Percentiles rank a stretch among this genome's conserved stretches.
Evolutionary conservation across 2,797 vertebrate species (phyloP).

Genomic region (Toxotes lorentzi): DNA sequence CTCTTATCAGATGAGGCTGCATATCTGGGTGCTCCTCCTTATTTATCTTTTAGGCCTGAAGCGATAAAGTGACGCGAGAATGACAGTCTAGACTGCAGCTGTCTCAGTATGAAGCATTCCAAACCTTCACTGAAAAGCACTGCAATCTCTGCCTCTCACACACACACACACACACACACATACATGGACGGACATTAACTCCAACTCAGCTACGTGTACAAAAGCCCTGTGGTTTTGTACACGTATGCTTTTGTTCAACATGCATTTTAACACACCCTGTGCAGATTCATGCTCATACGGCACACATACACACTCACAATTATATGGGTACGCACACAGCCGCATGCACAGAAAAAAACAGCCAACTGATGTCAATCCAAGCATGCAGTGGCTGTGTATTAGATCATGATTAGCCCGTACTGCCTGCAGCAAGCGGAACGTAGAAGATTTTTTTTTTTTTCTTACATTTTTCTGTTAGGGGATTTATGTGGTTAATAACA

Average conservation of each 20-base stretch:
- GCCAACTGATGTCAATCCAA: slow-evolving; percentile 66
- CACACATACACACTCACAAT: slow-evolving; percentile 29
- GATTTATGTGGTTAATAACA: slow-evolving; percentile 56
- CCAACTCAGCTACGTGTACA: slow-evolving; percentile 11
- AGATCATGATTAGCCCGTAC: slow-evolving; percentile 66
- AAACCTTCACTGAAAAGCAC: slow-evolving; percentile 61
- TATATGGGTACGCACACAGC: slow-evolving; percentile 31
- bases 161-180: slow-evolving; percentile 24
- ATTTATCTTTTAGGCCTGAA: slow-evolving; percentile 72
- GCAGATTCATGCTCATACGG: slow-evolving; percentile 20
- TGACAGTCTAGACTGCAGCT: slow-evolving; percentile 85
- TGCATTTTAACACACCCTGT: slow-evolving; percentile 18
- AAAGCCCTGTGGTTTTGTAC: neutral
- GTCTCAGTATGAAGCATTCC: slow-evolving; percentile 72
- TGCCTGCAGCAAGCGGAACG: slow-evolving; percentile 59
- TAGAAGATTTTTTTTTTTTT: slow-evolving; percentile 25
- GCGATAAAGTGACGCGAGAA: slow-evolving; percentile 71
- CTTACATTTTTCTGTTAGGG: slow-evolving; percentile 12
- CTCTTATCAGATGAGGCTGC: slow-evolving; percentile 78
- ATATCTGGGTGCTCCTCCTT: slow-evolving; percentile 70
- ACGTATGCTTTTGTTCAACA: neutral
- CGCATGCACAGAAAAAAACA: slow-evolving; percentile 53
- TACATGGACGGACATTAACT: slow-evolving; percentile 12
- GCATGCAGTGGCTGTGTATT: slow-evolving; percentile 66
- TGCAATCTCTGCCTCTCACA: slow-evolving; percentile 38